Percentiles rank a stretch among this genome's conserved stretches.
Conservation (phyloP, 2,888 invertebrate genomes). For the Bugula neritina region DNA sequence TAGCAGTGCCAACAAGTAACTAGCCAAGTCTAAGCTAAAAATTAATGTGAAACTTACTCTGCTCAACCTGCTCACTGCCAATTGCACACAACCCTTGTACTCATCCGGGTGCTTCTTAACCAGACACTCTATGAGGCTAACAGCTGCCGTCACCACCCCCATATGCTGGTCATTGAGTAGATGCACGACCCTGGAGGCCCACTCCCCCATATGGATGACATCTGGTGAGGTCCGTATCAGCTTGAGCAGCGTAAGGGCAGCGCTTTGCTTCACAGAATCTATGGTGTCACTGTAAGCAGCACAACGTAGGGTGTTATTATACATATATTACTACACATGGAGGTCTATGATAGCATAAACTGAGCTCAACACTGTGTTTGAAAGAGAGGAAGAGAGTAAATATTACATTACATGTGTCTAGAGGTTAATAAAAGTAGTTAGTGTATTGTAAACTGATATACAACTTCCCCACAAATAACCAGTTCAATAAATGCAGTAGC, state of each 20-base stretch:
- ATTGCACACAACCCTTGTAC: constrained; percentile 96
- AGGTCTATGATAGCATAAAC: no score
- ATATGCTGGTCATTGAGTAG: constrained; percentile 97
- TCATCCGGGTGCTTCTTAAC: constrained; percentile 98
- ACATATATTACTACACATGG: no score
- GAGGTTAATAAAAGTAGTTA: no score
- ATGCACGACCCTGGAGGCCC: constrained; percentile 98
- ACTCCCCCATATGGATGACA: constrained; percentile 86
- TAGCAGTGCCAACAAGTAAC: no score
- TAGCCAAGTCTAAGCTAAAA: no score
- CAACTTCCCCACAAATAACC: no score
- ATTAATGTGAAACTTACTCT: constrained; percentile 62
- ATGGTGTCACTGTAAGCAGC: constrained; percentile 81
- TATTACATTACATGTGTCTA: no score
- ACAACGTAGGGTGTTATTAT: no score
- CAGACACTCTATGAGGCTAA: constrained; percentile 92
- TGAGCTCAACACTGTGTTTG: no score
- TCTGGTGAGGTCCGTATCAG: constrained; percentile 91
- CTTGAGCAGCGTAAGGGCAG: constrained; percentile 88
- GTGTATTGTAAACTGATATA: no score
- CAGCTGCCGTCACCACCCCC: constrained; percentile 96
- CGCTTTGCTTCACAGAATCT: constrained; percentile 98
- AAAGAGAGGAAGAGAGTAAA: no score
- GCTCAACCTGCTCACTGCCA: constrained; percentile 93
- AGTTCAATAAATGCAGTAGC: no score